These are phyloP conservation scores for Diorhabda sublineata DNA, from an alignment of 1,140 invertebrate species.

Conservation along the genomic window DNA sequence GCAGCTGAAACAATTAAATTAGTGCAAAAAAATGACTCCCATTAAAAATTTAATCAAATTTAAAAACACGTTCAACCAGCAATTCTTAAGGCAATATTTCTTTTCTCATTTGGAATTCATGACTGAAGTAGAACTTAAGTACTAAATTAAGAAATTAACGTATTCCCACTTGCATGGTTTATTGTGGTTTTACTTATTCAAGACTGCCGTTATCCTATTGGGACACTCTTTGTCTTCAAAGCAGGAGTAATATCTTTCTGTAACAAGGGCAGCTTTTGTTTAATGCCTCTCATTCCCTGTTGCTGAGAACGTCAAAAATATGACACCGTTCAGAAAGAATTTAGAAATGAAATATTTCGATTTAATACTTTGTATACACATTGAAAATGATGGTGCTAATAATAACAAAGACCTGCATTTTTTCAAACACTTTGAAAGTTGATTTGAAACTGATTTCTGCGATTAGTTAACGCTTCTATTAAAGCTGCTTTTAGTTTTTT, in stretches of 20 bases:
- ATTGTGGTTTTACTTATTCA: slow-evolving; percentile 47
- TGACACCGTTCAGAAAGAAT: too few species aligned
- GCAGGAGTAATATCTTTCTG: background rate
- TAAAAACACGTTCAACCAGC: slow-evolving; percentile 34
- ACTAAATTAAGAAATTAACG: slow-evolving; percentile 48
- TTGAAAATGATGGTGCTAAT: too few species aligned
- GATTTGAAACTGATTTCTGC: too few species aligned
- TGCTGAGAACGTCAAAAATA: too few species aligned
- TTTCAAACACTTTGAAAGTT: too few species aligned
- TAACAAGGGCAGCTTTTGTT: too few species aligned
- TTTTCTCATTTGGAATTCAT: slow-evolving; percentile 44
- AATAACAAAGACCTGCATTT: too few species aligned
- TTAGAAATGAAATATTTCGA: too few species aligned
- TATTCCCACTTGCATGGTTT: slow-evolving; percentile 47
- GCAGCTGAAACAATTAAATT: slow-evolving; percentile 27
- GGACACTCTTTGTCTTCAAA: background rate
- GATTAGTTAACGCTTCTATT: too few species aligned
- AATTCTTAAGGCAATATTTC: slow-evolving; percentile 43
- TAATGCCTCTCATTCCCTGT: too few species aligned
- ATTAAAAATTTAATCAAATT: slow-evolving; percentile 39
- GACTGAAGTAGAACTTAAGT: slow-evolving; percentile 43
- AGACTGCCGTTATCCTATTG: background rate
- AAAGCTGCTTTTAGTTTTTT: too few species aligned
- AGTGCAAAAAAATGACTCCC: slow-evolving; percentile 22
- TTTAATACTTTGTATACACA: too few species aligned